These are phyloP conservation scores for Palaemon carinicauda DNA, from an alignment of 1,140 invertebrate species.

Conservation along the genomic window DNA sequence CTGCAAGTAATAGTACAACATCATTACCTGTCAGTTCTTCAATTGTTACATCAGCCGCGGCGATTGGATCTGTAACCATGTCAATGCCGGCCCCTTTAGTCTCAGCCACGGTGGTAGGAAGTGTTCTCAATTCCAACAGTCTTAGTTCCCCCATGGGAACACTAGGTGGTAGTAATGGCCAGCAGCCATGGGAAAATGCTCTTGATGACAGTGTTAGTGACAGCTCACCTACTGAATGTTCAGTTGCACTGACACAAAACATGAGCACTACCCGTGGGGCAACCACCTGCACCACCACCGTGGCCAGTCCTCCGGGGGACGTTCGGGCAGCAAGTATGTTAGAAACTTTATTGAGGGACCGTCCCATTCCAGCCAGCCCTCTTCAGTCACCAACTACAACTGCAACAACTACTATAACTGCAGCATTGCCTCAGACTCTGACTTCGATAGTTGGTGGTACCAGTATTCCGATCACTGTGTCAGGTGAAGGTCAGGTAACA, in stretches of 20 bases:
- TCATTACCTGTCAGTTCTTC: not conserved
- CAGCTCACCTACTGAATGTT: not conserved
- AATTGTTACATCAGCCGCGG: not conserved
- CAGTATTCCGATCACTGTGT: constrained; percentile 15
- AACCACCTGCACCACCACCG: constrained; percentile 59
- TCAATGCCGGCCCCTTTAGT: constrained; percentile 58
- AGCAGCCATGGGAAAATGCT: constrained; percentile 44
- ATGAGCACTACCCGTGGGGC: constrained; percentile 35
- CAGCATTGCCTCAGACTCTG: constrained; percentile 24
- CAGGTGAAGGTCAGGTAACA: constrained; percentile 32
- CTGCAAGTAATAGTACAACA: not conserved
- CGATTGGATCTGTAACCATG: not conserved
- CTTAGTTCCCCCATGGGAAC: constrained; percentile 54
- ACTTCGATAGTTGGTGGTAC: constrained; percentile 35
- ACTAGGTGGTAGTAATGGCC: constrained; percentile 52
- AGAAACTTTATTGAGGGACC: constrained; percentile 59
- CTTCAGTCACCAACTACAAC: constrained; percentile 33
- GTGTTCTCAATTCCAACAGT: constrained; percentile 50
- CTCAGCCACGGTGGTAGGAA: constrained; percentile 60
- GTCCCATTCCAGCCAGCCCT: constrained; percentile 48
- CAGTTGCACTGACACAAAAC: not conserved
- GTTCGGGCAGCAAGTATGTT: constrained; percentile 56
- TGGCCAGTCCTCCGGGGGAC: constrained; percentile 58
- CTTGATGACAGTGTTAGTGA: constrained; percentile 16
- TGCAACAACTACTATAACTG: constrained; percentile 37